phyloP scores from a whole-genome alignment of 2,888 invertebrate species.

The Cataglyphis rosenhaueri region DNA sequence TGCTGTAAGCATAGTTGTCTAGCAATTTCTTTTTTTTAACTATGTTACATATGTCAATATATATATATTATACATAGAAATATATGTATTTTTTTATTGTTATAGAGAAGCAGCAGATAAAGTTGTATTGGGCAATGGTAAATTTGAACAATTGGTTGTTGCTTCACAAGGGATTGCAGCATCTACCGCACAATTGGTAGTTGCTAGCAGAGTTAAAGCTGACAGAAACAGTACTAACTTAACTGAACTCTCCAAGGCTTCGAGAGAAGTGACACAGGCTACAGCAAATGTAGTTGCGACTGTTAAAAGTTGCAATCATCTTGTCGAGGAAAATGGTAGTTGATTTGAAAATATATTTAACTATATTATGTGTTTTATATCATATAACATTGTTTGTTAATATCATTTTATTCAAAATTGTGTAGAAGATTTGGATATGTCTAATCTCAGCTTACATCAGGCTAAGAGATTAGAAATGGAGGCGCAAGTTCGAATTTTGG shows the following conservation, averaged over 20 bases:
- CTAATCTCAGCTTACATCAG: slow-evolving; percentile 95
- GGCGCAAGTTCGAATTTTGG: slow-evolving; percentile 96
- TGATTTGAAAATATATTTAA: slow-evolving; percentile 16
- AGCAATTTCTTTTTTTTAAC: background rate
- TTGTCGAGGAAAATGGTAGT: slow-evolving; percentile 88
- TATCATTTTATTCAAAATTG: background rate
- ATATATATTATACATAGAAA: background rate
- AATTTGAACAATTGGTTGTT: slow-evolving; percentile 96
- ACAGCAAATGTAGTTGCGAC: slow-evolving; percentile 97
- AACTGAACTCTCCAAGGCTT: slow-evolving; percentile 93
- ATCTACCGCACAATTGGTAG: slow-evolving; percentile 98
- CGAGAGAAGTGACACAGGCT: slow-evolving; percentile 95
- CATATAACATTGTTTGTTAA: background rate
- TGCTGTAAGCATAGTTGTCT: slow-evolving; percentile 89
- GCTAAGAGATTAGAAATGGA: slow-evolving; percentile 99
- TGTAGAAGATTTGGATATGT: slow-evolving; percentile 96
- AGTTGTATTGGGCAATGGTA: slow-evolving; percentile 93
- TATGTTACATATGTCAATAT: background rate
- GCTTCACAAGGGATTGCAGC: slow-evolving; percentile 99
- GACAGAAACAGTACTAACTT: slow-evolving; percentile 93
- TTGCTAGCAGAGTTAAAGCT: slow-evolving; percentile 98
- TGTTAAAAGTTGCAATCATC: slow-evolving; percentile 94
- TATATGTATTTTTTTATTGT: background rate
- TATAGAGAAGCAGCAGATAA: slow-evolving; percentile 95
- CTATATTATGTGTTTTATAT: slow-evolving; percentile 1